Conservation (phyloP, 2,113 vertebrate genomes). For the Saimiri boliviensis region DNA sequence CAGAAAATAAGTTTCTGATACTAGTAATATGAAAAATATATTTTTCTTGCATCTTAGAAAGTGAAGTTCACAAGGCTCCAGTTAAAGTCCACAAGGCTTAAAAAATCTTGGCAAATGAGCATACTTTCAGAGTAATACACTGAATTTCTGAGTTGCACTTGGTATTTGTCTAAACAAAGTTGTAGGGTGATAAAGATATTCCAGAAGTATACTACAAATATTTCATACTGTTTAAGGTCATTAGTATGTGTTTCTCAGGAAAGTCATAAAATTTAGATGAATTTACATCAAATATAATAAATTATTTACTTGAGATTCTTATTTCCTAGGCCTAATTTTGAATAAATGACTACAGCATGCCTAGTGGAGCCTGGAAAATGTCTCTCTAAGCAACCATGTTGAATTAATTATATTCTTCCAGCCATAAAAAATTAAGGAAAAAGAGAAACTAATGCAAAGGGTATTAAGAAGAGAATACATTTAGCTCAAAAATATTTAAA, state of each 20-base stretch:
- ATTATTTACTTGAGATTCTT: constrained; percentile 54
- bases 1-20: constrained; percentile 29
- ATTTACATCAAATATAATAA: constrained; percentile 60
- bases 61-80: not conserved
- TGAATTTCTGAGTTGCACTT: not conserved
- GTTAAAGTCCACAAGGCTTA: not conserved
- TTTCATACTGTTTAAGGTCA: constrained; percentile 36
- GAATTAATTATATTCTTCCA: constrained; percentile 68
- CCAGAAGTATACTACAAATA: constrained; percentile 37
- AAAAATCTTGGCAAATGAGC: not conserved
- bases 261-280: constrained; percentile 40
- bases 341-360: constrained; percentile 50
- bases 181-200: not conserved
- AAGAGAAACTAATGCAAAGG: constrained; percentile 47
- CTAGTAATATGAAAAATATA: constrained; percentile 28
- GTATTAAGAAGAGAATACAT: constrained; percentile 49
- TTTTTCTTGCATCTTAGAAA: constrained; percentile 1
- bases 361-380: constrained; percentile 10
- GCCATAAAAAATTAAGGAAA: constrained; percentile 56
- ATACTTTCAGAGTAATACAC: constrained; percentile 44
- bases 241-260: constrained; percentile 31
- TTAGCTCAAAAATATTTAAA: constrained; percentile 43
- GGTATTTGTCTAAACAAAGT: constrained; percentile 41
- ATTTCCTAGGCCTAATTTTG: not conserved
- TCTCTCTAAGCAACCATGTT: constrained; percentile 54